Evolutionary conservation across 2,797 vertebrate genomes (phyloP).

Genomic region (Periophthalmus magnuspinnatus): DNA sequence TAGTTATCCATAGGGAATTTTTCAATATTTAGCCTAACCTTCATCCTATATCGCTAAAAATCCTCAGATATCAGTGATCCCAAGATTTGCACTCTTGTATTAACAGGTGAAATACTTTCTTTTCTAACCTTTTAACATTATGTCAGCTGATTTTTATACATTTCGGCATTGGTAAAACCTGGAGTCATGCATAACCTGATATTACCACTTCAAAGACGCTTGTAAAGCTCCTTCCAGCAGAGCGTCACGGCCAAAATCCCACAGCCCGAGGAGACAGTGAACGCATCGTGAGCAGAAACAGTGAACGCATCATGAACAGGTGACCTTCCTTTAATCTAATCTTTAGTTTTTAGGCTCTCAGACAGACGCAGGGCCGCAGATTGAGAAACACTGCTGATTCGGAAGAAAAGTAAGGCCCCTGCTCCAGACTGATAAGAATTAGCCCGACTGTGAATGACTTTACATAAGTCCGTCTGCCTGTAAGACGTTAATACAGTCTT

Average conservation of each 20-base stretch:
- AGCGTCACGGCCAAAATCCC: conserved; percentile 11
- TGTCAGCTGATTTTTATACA: not conserved
- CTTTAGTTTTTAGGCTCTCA: conserved; percentile 20
- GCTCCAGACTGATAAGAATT: conserved; percentile 55
- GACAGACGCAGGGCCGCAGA: conserved; percentile 8
- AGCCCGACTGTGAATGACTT: conserved; percentile 33
- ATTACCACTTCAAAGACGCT: conserved; percentile 3
- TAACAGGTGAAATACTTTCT: too few species aligned
- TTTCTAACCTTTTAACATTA: not conserved
- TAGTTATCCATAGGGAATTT: too few species aligned
- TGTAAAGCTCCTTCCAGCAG: conserved; percentile 3
- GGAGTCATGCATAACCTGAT: conserved; percentile 1
- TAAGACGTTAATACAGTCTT: conserved; percentile 35
- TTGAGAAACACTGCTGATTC: conserved; percentile 39
- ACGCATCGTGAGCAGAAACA: conserved; percentile 18
- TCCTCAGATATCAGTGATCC: too few species aligned
- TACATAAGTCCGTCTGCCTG: conserved; percentile 31
- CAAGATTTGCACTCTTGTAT: too few species aligned
- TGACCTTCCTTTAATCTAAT: conserved; percentile 58
- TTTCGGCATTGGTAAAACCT: not conserved
- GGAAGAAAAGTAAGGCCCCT: conserved; percentile 46
- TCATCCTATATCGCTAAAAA: too few species aligned
- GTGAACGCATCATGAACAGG: not conserved
- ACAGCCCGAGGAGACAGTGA: conserved; percentile 10
- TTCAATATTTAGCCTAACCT: too few species aligned